Evolutionary conservation across 1,140 invertebrate genomes (phyloP), one percentile per base, ranked within the genome.

Genomic region (Phymorhynchus buccinoides): DNA sequence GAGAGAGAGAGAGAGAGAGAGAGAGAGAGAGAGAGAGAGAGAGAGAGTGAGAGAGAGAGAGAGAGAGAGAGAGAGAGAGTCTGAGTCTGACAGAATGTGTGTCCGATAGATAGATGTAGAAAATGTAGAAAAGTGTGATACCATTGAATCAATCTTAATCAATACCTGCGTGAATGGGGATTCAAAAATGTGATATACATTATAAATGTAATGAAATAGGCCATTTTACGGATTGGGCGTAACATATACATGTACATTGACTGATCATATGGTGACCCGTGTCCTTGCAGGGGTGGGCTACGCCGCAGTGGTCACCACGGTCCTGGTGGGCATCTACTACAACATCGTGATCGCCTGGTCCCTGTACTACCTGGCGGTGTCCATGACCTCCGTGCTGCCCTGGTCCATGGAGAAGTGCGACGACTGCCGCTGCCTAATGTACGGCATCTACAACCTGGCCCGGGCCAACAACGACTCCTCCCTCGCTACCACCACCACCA

Each of bases 301-400:
- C 73, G 90, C 89, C 18, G 90, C 91, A 89, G 84, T 90, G 16
- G 96, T 98, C 78, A 97, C 99, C 22, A 98, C 97, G 0, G 98
- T 98, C 92, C 97, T 99, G 90, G 97, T 99, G 42, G 97, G 97
- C 14, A 95, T 99, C 39, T 99, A 99, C 93, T 98, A 98, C 93
- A 98, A 97, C 93, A 96, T 99, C 80, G 98, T 99, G 91, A 97
- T 99, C 91, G 96, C 97, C 22, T 99, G 98, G 95, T 96, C 96
- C n/a, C 95, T 98, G 85, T 98, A 97, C 93, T 99, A 98, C 93
- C 96, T 99, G 90, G 97, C 97, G 88, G 95, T 96, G 56, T 97
- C 97, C 18, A 97, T 98, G 91, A 96, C 62, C 22, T 41, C 87
- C 7, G 85, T 82, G 12, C 68, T 91, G 62, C 90, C 90, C 1